These are phyloP conservation scores for Aphaenogaster rudis DNA, from an alignment of 1,140 invertebrate species.

Conservation along the genomic window DNA sequence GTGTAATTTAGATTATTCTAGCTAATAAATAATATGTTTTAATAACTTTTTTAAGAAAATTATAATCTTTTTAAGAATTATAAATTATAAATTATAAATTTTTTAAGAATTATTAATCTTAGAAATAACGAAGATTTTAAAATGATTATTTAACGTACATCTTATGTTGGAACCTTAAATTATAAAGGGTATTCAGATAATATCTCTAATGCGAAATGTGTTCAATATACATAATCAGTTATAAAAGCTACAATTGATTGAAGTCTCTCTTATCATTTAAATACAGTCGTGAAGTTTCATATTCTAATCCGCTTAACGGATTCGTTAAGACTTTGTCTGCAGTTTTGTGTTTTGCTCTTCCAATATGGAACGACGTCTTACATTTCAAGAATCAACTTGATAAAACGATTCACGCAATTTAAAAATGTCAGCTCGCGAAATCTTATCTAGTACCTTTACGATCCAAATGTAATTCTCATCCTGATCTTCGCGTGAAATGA, in stretches of 20 bases:
- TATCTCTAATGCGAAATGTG: not conserved
- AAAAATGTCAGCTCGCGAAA: not conserved
- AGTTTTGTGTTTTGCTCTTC: not conserved
- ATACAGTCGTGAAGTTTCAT: not conserved
- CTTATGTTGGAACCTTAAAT: not conserved
- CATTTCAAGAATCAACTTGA: slow-evolving; percentile 11
- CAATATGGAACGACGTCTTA: not conserved
- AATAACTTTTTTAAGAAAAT: not conserved
- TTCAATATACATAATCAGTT: not conserved
- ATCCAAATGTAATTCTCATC: slow-evolving; percentile 53
- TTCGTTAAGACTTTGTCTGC: slow-evolving; percentile 25
- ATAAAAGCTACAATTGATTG: not conserved
- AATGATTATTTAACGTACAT: not conserved
- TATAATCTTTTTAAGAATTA: too few species aligned
- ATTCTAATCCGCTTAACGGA: not conserved
- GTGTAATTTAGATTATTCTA: not conserved
- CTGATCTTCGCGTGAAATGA: slow-evolving; percentile 58
- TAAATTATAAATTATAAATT: too few species aligned
- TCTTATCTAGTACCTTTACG: slow-evolving; percentile 21
- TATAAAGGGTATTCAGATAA: not conserved
- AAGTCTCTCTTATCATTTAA: not conserved
- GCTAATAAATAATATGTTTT: not conserved
- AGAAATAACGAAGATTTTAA: not conserved
- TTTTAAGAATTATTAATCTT: not conserved
- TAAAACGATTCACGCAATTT: slow-evolving; percentile 33